phyloP scores from a whole-genome alignment of 2,888 invertebrate genomes.

The Zelleria hepariella region DNA sequence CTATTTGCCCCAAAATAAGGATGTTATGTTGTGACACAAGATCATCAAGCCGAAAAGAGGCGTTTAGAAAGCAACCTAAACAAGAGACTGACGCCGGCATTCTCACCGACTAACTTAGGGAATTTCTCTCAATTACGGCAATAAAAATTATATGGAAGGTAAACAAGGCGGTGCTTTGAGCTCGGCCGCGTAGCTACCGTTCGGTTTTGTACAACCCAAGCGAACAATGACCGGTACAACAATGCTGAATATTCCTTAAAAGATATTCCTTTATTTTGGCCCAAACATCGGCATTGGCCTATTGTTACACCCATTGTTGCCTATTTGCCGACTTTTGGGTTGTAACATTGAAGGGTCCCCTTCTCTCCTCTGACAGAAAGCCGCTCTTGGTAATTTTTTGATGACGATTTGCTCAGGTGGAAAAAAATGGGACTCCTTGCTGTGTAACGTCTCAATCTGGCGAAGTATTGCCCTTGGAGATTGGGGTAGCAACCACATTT shows the following conservation, averaged over 20 bases:
- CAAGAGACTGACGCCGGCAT: slow-evolving; percentile 27
- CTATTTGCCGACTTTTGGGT: slow-evolving; percentile 69
- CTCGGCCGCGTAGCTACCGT: slow-evolving; percentile 54
- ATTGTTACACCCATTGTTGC: slow-evolving; percentile 60
- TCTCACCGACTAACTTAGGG: slow-evolving; percentile 21
- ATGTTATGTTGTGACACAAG: not conserved
- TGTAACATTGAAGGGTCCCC: slow-evolving; percentile 48
- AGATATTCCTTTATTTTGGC: slow-evolving; percentile 59
- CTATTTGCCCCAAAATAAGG: no score
- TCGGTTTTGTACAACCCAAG: slow-evolving; percentile 63
- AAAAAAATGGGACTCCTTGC: slow-evolving; percentile 36
- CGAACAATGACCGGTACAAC: slow-evolving; percentile 49
- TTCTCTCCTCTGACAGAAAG: slow-evolving; percentile 22
- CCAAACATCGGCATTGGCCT: slow-evolving; percentile 66
- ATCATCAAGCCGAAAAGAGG: not conserved
- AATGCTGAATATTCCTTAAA: slow-evolving; percentile 46
- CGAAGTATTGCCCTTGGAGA: not conserved
- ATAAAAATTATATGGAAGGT: slow-evolving; percentile 67
- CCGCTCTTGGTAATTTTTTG: slow-evolving; percentile 17
- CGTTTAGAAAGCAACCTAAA: not conserved
- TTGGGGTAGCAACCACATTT: slow-evolving; percentile 16
- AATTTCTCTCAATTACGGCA: slow-evolving; percentile 59
- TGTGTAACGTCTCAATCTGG: slow-evolving; percentile 1
- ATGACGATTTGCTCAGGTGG: slow-evolving; percentile 3
- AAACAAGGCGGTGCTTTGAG: slow-evolving; percentile 56